These are phyloP conservation scores for Andrena marginata DNA, from an alignment of 2,888 invertebrate genomes.

Conservation along the genomic window DNA sequence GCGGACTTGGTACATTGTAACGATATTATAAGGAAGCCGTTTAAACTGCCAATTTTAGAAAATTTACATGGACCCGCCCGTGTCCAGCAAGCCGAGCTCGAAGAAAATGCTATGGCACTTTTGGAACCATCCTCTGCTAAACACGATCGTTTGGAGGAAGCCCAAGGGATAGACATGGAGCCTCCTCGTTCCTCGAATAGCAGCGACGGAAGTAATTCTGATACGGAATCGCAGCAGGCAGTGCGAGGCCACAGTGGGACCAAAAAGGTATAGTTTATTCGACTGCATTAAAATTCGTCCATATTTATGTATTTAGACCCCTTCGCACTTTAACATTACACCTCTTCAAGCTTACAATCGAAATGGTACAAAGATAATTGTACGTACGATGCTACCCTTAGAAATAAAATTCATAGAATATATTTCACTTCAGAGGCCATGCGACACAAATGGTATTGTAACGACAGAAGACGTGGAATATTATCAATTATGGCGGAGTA, in stretches of 20 bases:
- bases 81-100: conserved; percentile 76
- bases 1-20: conserved; percentile 39
- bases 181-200: conserved; percentile 77
- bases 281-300: conserved; percentile 19
- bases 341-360: conserved; percentile 29
- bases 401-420: conserved; percentile 23
- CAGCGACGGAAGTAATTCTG: conserved; percentile 82
- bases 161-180: conserved; percentile 76
- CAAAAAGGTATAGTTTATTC: conserved; percentile 72
- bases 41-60: conserved; percentile 81
- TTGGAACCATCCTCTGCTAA: conserved; percentile 72
- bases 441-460: conserved; percentile 73
- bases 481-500: conserved; percentile 83
- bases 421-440: conserved; percentile 74
- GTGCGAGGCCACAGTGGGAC: conserved; percentile 69
- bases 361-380: neutral
- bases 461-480: conserved; percentile 81
- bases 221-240: conserved; percentile 81
- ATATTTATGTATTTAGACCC: conserved; percentile 14
- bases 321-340: conserved; percentile 46
- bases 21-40: conserved; percentile 67
- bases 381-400: neutral
- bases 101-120: conserved; percentile 78
- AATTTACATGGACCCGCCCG: conserved; percentile 74
- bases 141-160: conserved; percentile 71